Percentiles rank a stretch among this genome's conserved stretches.
These are phyloP conservation scores for Atta colombica DNA, from an alignment of 1,140 invertebrate species.

Conservation along the genomic window DNA sequence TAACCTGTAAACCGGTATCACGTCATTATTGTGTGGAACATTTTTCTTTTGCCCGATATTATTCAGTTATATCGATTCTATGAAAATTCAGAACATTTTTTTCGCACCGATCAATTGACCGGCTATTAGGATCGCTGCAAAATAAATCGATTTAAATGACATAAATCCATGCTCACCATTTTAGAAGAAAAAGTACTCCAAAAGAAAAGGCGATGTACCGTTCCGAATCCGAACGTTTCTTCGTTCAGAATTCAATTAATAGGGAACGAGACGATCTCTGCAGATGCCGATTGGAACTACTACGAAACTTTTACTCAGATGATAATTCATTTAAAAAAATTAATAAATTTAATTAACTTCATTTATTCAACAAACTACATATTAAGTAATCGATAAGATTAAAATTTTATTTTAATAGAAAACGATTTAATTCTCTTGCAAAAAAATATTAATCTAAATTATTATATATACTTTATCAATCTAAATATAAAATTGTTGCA, in stretches of 20 bases:
- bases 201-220: slow-evolving; percentile 68
- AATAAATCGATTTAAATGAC: slow-evolving; percentile 76
- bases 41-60: slow-evolving; percentile 16
- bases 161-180: slow-evolving; percentile 78
- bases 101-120: neutral
- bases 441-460: neutral
- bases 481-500: neutral
- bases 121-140: slow-evolving; percentile 69
- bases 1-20: slow-evolving; percentile 51
- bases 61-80: slow-evolving; percentile 26
- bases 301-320: neutral
- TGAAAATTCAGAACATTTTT: neutral
- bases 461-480: neutral
- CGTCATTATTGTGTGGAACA: neutral
- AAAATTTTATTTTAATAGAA: neutral
- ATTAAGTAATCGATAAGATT: too few relatives aligned
- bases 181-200: slow-evolving; percentile 70
- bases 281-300: neutral
- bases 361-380: too few relatives aligned
- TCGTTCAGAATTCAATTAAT: slow-evolving; percentile 4
- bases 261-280: neutral
- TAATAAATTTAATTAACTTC: too few relatives aligned
- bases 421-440: neutral
- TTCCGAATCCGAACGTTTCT: slow-evolving; percentile 56
- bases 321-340: neutral